Evolutionary conservation across 2,113 vertebrate genomes (phyloP).

Genomic region (Catharus minimus): DNA sequence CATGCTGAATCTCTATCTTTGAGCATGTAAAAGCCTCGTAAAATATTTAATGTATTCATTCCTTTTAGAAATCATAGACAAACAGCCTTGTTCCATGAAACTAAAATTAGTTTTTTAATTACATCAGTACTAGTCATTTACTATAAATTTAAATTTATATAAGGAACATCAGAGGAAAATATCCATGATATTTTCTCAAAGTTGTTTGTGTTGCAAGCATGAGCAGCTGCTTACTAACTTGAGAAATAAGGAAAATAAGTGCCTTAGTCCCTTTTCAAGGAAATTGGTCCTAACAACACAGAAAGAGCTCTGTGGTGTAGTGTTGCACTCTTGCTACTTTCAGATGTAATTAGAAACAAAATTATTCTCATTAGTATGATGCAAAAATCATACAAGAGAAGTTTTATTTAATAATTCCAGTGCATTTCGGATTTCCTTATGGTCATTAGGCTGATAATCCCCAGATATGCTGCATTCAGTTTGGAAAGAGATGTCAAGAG

Average conservation of each 20-base stretch:
- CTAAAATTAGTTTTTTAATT: background rate
- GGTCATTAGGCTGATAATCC: background rate
- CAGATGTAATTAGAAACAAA: background rate
- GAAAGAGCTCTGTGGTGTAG: background rate
- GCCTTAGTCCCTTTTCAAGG: background rate
- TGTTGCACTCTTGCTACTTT: background rate
- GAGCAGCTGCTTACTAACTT: background rate
- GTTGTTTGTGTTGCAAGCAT: background rate
- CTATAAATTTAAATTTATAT: background rate
- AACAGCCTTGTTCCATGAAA: background rate
- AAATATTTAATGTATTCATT: slow-evolving; percentile 12
- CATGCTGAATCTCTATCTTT: slow-evolving; percentile 13
- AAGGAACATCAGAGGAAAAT: background rate
- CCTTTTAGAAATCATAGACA: background rate
- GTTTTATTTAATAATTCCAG: background rate
- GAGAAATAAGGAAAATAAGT: background rate
- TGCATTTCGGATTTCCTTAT: background rate
- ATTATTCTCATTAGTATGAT: background rate
- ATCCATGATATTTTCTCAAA: background rate
- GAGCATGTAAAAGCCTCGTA: background rate
- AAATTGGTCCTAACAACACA: background rate
- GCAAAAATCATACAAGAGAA: background rate
- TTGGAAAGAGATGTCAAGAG: background rate
- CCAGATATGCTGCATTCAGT: background rate
- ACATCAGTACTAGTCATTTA: background rate